A percentile compares a stretch with the other conserved stretches of the same genome.
Conservation (phyloP, 2,113 vertebrate genomes). For the Toxotes chatareus region DNA sequence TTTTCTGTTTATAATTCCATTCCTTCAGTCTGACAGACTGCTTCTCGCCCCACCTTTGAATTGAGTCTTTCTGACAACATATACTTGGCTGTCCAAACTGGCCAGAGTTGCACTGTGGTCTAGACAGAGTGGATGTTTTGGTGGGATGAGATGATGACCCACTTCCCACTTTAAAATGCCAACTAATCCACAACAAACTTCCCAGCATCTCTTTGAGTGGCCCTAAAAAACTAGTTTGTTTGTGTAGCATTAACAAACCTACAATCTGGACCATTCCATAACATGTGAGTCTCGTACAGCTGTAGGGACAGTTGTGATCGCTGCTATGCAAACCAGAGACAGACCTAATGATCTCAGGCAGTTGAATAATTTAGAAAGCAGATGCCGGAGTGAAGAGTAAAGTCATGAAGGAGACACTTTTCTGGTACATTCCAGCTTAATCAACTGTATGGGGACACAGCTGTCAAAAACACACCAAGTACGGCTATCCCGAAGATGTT, state of each 20-base stretch:
- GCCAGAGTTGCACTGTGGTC: background rate
- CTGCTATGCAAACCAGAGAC: constrained; percentile 55
- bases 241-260: constrained; percentile 4
- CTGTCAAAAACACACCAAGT: constrained; percentile 9
- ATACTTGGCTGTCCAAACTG: background rate
- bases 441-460: constrained; percentile 37
- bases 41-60: background rate
- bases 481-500: constrained; percentile 6
- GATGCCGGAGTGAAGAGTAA: constrained; percentile 53
- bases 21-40: background rate
- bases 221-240: no score
- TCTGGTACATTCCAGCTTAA: constrained; percentile 32
- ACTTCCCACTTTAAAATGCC: background rate
- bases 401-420: constrained; percentile 47
- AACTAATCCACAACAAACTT: background rate
- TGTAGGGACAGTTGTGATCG: constrained; percentile 47
- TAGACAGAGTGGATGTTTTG: background rate
- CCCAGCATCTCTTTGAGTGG: background rate
- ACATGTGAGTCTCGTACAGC: constrained; percentile 17
- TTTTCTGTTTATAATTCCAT: constrained; percentile 4
- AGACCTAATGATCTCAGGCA: constrained; percentile 56
- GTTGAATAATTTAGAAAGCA: constrained; percentile 74
- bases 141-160: background rate
- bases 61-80: background rate
- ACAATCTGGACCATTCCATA: constrained; percentile 14